A percentile compares a stretch with the other conserved stretches of the same genome.
phyloP scores from a whole-genome alignment of 2,888 invertebrate genomes.

The Trachelus tabidus region DNA sequence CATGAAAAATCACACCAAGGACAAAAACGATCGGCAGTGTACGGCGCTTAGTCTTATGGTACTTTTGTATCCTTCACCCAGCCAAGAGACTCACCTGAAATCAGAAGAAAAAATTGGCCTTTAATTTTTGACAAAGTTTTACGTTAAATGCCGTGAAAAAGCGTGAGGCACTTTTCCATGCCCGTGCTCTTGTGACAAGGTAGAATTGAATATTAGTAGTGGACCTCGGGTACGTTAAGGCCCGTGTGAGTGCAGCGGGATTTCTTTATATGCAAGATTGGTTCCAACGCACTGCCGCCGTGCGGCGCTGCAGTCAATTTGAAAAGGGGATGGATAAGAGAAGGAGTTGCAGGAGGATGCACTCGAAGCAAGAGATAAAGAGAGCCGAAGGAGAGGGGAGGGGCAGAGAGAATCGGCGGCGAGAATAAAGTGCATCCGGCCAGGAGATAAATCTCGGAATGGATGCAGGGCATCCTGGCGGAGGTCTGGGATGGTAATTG shows the following conservation, averaged over 20 bases:
- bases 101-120: constrained; percentile 10
- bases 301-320: not conserved
- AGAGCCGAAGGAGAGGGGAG: not conserved
- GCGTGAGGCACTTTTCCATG: not conserved
- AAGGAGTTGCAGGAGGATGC: not conserved
- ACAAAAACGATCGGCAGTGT: not conserved
- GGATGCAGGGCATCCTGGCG: constrained; percentile 7
- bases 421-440: constrained; percentile 7
- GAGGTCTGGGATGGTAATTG: not conserved
- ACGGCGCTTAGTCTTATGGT: not conserved
- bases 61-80: not conserved
- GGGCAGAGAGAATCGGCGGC: not conserved
- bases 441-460: constrained; percentile 3
- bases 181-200: not conserved
- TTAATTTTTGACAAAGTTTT: not conserved
- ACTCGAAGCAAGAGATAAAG: not conserved
- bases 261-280: not conserved
- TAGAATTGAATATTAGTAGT: not conserved
- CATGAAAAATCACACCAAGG: not conserved
- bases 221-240: not conserved
- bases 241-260: not conserved
- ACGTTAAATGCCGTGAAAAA: not conserved
- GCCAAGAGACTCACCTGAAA: constrained; percentile 29
- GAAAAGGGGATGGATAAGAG: not conserved
- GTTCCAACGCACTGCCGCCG: not conserved